Conservation (phyloP, 2,797 vertebrate genomes). For the Notamacropus eugenii region DNA sequence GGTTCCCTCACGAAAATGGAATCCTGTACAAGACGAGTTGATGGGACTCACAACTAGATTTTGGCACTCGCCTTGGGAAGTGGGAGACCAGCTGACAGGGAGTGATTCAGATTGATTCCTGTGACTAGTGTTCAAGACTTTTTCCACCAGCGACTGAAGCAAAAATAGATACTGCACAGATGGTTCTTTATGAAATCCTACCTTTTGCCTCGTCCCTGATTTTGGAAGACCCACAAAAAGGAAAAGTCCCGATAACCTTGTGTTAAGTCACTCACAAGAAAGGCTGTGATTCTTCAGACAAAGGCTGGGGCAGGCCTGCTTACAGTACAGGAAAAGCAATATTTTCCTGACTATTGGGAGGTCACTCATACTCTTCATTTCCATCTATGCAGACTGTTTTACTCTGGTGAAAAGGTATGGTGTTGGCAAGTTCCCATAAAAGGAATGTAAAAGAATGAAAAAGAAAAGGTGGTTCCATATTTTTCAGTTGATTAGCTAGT, state of each 20-base stretch:
- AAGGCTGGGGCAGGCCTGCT: neutral
- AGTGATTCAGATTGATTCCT: constrained; percentile 3
- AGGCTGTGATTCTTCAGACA: neutral
- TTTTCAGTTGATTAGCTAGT: neutral
- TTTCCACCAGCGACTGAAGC: neutral
- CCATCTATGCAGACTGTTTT: neutral
- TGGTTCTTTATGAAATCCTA: constrained; percentile 7
- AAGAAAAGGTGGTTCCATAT: neutral
- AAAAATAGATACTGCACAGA: constrained; percentile 64
- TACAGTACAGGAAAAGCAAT: neutral
- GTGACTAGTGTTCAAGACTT: neutral
- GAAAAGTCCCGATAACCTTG: neutral
- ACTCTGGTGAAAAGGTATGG: neutral
- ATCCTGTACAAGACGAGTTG: neutral
- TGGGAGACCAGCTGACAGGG: neutral
- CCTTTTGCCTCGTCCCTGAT: neutral
- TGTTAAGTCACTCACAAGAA: neutral
- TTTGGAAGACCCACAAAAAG: neutral
- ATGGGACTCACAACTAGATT: neutral
- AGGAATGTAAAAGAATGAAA: neutral
- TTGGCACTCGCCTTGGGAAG: neutral
- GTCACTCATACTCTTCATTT: neutral
- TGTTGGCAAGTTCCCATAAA: neutral
- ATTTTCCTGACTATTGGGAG: neutral
- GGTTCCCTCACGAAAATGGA: neutral